A percentile compares a stretch with the other conserved stretches of the same genome.
Conservation (phyloP, 1,140 invertebrate genomes). For the Bombus superbus region DNA sequence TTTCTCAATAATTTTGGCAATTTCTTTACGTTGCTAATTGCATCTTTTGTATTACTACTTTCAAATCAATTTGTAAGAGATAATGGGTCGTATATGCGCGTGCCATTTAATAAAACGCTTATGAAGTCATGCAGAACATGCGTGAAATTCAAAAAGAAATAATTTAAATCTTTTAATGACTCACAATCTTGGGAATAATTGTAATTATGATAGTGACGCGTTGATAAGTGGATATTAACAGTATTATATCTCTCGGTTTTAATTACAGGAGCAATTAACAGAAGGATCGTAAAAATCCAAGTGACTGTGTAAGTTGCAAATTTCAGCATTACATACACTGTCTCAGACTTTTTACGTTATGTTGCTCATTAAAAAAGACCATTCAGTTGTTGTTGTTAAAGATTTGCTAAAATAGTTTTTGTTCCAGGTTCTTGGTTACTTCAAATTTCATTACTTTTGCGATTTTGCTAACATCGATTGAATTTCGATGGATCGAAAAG, state of each 20-base stretch:
- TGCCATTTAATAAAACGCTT: background rate
- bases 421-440: background rate
- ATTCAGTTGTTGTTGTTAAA: background rate
- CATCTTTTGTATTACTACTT: background rate
- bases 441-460: constrained; percentile 1
- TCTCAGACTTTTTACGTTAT: constrained; percentile 11
- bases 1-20: background rate
- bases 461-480: background rate
- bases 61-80: background rate
- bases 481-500: constrained; percentile 5
- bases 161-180: background rate
- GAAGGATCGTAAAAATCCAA: constrained; percentile 46
- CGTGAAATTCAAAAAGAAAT: background rate
- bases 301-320: constrained; percentile 16
- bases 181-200: background rate
- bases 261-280: background rate
- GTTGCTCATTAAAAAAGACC: background rate
- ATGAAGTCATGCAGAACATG: background rate
- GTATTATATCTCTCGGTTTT: constrained; percentile 13
- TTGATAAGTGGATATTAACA: background rate
- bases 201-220: background rate
- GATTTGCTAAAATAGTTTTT: constrained; percentile 3
- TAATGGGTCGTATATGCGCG: background rate
- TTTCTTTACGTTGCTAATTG: background rate
- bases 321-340: constrained; percentile 55